phyloP scores from a whole-genome alignment of 2,888 invertebrate genomes.

The Phania funesta region DNA sequence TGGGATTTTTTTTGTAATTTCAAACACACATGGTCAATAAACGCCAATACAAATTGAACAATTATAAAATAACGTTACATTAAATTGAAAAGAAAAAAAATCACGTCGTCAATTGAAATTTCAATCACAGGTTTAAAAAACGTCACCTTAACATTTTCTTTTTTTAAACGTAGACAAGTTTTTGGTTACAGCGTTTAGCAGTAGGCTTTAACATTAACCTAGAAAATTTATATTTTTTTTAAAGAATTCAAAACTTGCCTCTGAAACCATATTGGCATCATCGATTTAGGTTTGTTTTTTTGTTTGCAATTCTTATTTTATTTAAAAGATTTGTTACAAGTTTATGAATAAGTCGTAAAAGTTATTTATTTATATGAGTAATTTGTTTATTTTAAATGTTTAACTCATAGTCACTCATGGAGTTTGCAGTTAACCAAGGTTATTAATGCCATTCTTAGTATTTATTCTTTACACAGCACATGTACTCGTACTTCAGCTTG shows the following conservation, averaged over 20 bases:
- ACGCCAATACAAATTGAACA: conserved; percentile 43
- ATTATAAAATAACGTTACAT: conserved; percentile 61
- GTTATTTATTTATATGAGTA: conserved; percentile 48
- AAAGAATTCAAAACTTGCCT: conserved; percentile 35
- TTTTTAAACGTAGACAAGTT: not conserved
- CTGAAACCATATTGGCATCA: conserved; percentile 21
- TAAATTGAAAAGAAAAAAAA: conserved; percentile 23
- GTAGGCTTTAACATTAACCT: conserved; percentile 68
- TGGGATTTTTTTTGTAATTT: not conserved
- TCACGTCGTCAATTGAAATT: not conserved
- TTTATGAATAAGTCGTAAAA: conserved; percentile 55
- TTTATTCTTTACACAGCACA: conserved; percentile 1
- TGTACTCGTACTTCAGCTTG: conserved; percentile 22
- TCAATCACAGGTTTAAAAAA: conserved; percentile 33
- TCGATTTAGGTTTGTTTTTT: conserved; percentile 30
- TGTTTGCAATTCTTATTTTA: conserved; percentile 24
- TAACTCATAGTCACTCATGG: conserved; percentile 45
- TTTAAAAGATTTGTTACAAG: conserved; percentile 50
- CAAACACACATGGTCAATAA: conserved; percentile 53
- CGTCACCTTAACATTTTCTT: conserved; percentile 59
- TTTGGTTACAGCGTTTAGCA: conserved; percentile 23
- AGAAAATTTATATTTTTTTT: conserved; percentile 42
- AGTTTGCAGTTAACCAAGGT: conserved; percentile 52
- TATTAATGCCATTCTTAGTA: conserved; percentile 24
- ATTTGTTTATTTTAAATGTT: conserved; percentile 61